phyloP scores from a whole-genome alignment of 1,140 invertebrate species.

The Dreissena polymorpha region DNA sequence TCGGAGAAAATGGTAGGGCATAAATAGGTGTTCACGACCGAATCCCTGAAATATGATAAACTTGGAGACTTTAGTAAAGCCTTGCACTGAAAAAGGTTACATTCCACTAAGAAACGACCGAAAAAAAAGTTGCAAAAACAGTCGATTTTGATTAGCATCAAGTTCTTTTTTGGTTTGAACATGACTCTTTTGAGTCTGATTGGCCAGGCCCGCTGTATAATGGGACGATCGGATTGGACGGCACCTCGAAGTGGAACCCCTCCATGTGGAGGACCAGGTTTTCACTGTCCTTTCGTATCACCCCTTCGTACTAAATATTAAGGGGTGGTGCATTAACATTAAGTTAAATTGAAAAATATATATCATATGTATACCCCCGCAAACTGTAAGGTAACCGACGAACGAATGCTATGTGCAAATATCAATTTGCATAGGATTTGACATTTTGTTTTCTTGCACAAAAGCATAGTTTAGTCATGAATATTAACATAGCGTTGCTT shows the following conservation, averaged over 20 bases:
- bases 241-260: slow-evolving; percentile 96
- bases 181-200: too few species aligned
- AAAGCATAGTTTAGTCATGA: background rate
- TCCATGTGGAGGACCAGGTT: slow-evolving; percentile 99
- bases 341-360: background rate
- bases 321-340: background rate
- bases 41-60: too few species aligned
- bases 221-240: slow-evolving; percentile 69
- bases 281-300: slow-evolving; percentile 68
- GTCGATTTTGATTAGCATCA: too few species aligned
- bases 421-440: background rate
- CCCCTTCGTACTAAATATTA: slow-evolving; percentile 73
- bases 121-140: too few species aligned
- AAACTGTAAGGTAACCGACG: too few species aligned
- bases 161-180: too few species aligned
- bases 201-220: slow-evolving; percentile 91
- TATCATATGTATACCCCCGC: background rate
- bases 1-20: too few species aligned
- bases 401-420: too few species aligned
- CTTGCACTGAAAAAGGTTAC: too few species aligned
- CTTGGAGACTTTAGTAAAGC: too few species aligned
- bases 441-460: background rate
- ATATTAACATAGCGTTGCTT: background rate
- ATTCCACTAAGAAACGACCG: too few species aligned
- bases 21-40: too few species aligned